Percentiles rank a stretch among this genome's conserved stretches.
These are phyloP conservation scores for Sebastes kiyomatsui DNA, from an alignment of 2,797 vertebrate species.

Conservation along the genomic window DNA sequence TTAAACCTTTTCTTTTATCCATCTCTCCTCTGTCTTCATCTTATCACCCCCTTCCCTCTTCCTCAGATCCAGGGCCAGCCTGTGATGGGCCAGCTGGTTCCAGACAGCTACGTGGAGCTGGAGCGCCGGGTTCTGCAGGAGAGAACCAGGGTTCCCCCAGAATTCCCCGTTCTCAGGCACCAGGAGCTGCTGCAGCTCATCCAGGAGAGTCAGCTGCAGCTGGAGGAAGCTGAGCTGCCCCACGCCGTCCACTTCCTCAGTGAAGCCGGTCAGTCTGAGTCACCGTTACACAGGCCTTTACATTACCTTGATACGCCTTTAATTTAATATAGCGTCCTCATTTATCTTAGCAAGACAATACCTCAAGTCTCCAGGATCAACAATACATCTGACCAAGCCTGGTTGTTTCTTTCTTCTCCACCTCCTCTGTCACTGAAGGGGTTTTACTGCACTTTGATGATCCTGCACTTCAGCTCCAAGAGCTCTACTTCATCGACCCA, in stretches of 20 bases:
- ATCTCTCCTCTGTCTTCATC: background rate
- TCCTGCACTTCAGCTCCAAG: conserved; percentile 90
- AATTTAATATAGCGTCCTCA: background rate
- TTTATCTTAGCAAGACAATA: background rate
- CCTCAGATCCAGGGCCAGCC: conserved; percentile 92
- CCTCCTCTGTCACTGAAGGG: conserved; percentile 74
- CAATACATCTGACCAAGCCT: background rate
- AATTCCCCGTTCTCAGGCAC: conserved; percentile 92
- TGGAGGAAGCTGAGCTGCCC: conserved; percentile 93
- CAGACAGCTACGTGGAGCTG: conserved; percentile 95
- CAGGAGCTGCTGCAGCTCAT: conserved; percentile 87
- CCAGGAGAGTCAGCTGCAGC: conserved; percentile 88
- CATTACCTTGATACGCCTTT: background rate
- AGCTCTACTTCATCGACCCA: conserved; percentile 95
- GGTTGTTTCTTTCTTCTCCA: background rate
- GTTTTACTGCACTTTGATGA: conserved; percentile 96
- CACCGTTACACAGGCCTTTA: background rate
- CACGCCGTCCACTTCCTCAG: conserved; percentile 95
- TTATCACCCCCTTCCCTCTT: background rate
- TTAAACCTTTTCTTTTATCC: background rate
- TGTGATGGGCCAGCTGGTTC: conserved; percentile 95
- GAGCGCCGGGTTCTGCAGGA: conserved; percentile 89
- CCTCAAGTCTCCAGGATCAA: background rate
- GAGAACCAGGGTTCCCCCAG: conserved; percentile 82
- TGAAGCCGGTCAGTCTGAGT: conserved; percentile 86